These are phyloP conservation scores for Nymphicus hollandicus DNA, from an alignment of 2,113 vertebrate genomes.

Conservation along the genomic window DNA sequence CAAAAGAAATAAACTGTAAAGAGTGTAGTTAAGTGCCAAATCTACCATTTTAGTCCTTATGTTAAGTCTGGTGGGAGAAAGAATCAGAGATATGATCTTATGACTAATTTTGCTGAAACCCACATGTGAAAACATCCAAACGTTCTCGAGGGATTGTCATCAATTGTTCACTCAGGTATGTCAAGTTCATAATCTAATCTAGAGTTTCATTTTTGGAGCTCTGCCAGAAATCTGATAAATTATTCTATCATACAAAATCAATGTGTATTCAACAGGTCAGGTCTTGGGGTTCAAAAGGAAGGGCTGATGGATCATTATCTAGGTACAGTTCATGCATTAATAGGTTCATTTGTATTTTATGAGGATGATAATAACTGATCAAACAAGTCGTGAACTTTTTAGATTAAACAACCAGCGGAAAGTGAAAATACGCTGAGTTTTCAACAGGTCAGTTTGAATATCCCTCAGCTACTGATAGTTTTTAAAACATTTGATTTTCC, in stretches of 20 bases:
- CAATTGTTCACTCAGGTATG: conserved; percentile 36
- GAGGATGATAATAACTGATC: neutral
- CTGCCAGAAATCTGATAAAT: neutral
- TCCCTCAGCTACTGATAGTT: neutral
- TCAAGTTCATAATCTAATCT: neutral
- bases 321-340: neutral
- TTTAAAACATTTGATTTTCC: neutral
- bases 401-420: neutral
- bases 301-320: neutral
- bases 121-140: conserved; percentile 54
- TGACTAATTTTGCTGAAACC: conserved; percentile 51
- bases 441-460: neutral
- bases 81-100: conserved; percentile 38
- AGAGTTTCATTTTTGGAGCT: neutral
- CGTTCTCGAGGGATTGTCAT: neutral
- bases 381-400: neutral
- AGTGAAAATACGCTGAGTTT: neutral
- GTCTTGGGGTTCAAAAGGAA: neutral
- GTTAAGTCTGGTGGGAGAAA: conserved; percentile 17
- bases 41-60: neutral
- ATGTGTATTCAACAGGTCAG: neutral
- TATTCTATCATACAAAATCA: neutral
- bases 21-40: neutral
- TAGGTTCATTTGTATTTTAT: neutral
- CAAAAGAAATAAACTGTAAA: neutral